These are phyloP conservation scores for Megalops cyprinoides DNA, from an alignment of 2,797 vertebrate species.

Conservation along the genomic window DNA sequence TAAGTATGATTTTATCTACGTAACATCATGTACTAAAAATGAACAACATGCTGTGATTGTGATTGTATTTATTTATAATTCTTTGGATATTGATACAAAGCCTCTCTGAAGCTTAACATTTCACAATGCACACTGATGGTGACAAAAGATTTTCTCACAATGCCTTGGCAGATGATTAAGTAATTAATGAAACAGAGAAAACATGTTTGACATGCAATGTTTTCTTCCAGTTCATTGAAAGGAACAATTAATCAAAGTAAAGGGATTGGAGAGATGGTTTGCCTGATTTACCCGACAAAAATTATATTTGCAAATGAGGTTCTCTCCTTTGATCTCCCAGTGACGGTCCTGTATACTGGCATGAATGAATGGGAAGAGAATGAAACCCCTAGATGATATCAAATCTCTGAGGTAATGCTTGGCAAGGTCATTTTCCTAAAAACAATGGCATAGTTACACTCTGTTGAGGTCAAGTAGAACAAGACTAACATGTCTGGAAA, in stretches of 20 bases:
- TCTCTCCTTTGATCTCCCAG: constrained; percentile 7
- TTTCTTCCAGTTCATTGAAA: neutral
- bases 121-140: neutral
- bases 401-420: neutral
- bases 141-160: neutral
- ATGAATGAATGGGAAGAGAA: neutral
- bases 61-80: neutral
- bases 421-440: constrained; percentile 2
- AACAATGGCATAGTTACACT: neutral
- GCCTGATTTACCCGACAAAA: neutral
- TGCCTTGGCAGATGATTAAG: neutral
- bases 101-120: neutral
- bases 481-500: neutral
- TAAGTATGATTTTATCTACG: no score
- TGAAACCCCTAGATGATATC: neutral
- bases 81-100: neutral
- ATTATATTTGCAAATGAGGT: neutral
- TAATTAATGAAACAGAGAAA: neutral
- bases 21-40: no score
- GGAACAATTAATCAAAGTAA: neutral
- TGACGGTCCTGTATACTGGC: neutral
- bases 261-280: neutral
- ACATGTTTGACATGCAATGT: neutral
- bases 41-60: neutral
- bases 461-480: neutral